Base-by-base conservation (phyloP, 2,797 vertebrate genomes). In the Lycodopsis pacificus region DNA sequence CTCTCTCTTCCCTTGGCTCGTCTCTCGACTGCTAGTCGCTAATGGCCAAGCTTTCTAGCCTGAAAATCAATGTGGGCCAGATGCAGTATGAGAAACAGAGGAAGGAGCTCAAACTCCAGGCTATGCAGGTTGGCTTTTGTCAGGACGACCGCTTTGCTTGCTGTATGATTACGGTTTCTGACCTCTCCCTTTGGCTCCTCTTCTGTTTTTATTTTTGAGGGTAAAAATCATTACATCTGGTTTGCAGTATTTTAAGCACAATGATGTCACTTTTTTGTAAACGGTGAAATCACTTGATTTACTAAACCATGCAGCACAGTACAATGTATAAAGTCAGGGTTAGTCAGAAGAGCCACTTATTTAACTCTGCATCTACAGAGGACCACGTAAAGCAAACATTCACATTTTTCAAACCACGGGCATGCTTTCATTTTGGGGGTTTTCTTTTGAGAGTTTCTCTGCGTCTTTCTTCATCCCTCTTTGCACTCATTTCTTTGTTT, bases 21-120 rank as follows among this genome's bases (percentile, higher is more conserved):
- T 95, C 84, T 95, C 93, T 96, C 89, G 94, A 79, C 95, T 91
- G 86, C 94, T 95, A 99, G 98, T 97, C 96, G 80, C 92, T 99
- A 96, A 98, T 99, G 98, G 98, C 98, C 93, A 99, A 99, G 94
- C 96, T 98, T 93, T 99, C 98, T 97, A 99, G 98, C 95, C 96
- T 98, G 97, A 99, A 99, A 99, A 97, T 99, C 96, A 98, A 97
- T 95, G 96, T 98, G 96, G 96, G 97, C 94, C 98, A 99, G 97
- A 96, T 98, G 97, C 97, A 98, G 94, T 99, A 96, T 96, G 98
- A 99, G 93, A 99, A 98, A 94, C 97, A 97, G 93, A 96, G 96
- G 96, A 97, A 95, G 96, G 97, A 98, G 81, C 95, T 96, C 95
- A 97, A 97, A 90, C 96, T 96, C 94, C 96, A 97, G 91, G 94